Percentiles rank a stretch among this genome's conserved stretches.
phyloP scores from a whole-genome alignment of 2,113 vertebrate species.

The Ariopsis seemanni region DNA sequence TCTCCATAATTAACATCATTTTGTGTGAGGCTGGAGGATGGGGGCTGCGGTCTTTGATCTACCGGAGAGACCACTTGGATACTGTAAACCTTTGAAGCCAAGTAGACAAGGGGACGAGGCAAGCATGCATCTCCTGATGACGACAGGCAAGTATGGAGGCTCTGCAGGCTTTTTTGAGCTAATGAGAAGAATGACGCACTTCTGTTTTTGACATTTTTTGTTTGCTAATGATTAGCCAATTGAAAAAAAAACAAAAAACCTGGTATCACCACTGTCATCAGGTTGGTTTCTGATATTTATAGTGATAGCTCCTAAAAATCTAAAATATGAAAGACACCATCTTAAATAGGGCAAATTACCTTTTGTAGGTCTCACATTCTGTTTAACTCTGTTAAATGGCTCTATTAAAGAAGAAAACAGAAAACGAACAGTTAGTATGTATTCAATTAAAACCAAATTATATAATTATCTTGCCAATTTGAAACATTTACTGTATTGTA shows the following conservation, averaged over 20 bases:
- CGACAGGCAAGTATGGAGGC: not conserved
- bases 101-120: slow-evolving; percentile 39
- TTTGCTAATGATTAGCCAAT: not conserved
- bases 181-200: not conserved
- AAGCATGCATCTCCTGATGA: slow-evolving; percentile 4
- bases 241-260: not conserved
- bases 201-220: slow-evolving; percentile 22
- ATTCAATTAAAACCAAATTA: not conserved
- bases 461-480: not conserved
- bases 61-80: slow-evolving; percentile 30
- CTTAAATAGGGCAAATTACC: slow-evolving; percentile 54
- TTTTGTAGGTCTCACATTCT: slow-evolving; percentile 70
- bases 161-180: slow-evolving; percentile 5
- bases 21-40: slow-evolving; percentile 57
- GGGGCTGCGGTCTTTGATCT: slow-evolving; percentile 51
- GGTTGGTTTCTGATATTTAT: slow-evolving; percentile 11
- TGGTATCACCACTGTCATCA: not conserved
- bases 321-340: not conserved
- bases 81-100: slow-evolving; percentile 61
- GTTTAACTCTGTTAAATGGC: slow-evolving; percentile 70
- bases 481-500: not conserved
- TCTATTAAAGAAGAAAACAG: slow-evolving; percentile 68
- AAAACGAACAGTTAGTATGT: not conserved
- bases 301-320: not conserved
- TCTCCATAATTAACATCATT: slow-evolving; percentile 70